Evolutionary conservation across 2,797 vertebrate genomes (phyloP).

Genomic region (Lateolabrax maculatus): DNA sequence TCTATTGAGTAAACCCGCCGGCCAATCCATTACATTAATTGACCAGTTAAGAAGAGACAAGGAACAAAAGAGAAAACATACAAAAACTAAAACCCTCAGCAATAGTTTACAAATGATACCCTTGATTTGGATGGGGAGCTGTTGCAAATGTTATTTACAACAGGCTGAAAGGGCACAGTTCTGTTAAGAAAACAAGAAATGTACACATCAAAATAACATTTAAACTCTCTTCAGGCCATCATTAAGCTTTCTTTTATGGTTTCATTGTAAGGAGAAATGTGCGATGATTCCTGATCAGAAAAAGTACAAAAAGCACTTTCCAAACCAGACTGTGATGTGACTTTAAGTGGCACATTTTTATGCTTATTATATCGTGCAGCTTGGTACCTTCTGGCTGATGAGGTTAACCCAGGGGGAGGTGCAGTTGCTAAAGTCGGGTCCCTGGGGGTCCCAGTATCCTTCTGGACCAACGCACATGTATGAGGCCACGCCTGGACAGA

Average conservation of each 20-base stretch:
- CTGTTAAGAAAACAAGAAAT: not conserved
- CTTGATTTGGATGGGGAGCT: constrained; percentile 7
- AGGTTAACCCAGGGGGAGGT: constrained; percentile 98
- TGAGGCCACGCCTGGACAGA: constrained; percentile 89
- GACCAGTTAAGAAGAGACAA: constrained; percentile 54
- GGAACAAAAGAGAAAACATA: constrained; percentile 32
- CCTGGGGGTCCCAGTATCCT: constrained; percentile 94
- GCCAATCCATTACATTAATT: constrained; percentile 64
- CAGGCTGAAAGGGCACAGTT: not conserved
- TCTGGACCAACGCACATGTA: constrained; percentile 92
- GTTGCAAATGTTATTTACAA: not conserved
- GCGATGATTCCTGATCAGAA: not conserved
- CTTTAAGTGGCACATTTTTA: not conserved
- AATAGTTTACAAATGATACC: not conserved
- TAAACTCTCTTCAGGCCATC: not conserved
- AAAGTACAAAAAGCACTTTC: not conserved
- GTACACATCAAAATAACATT: constrained; percentile 22
- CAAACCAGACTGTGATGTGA: not conserved
- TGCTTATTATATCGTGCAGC: not conserved
- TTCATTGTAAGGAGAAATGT: not conserved
- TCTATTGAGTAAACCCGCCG: constrained; percentile 21
- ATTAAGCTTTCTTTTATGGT: not conserved
- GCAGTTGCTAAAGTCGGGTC: constrained; percentile 98
- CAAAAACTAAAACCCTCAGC: constrained; percentile 9
- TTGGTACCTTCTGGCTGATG: constrained; percentile 95